A percentile compares a stretch with the other conserved stretches of the same genome.
Conservation (phyloP, 2,797 vertebrate genomes). For the Sebastiscus tertius region DNA sequence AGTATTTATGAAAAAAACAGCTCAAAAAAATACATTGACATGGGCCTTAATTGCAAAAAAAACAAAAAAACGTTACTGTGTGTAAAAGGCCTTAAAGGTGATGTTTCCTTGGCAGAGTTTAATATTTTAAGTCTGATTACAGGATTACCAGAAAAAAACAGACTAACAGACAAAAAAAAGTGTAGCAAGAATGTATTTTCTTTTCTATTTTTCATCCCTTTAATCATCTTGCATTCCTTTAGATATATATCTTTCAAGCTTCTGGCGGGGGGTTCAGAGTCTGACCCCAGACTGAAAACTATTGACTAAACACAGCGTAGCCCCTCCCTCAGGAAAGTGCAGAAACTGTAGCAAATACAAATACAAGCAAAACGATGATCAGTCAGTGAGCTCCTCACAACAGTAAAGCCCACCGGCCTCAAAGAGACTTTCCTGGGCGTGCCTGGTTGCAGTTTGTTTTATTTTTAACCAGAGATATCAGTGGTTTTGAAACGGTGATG, state of each 20-base stretch:
- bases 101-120: neutral
- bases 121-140: neutral
- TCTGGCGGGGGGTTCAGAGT: neutral
- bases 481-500: neutral
- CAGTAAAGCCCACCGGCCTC: neutral
- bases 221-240: neutral
- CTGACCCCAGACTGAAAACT: neutral
- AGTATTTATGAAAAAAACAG: too few relatives aligned
- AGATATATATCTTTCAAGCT: neutral
- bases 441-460: neutral
- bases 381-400: neutral
- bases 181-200: neutral
- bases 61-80: too few relatives aligned
- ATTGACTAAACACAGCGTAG: neutral
- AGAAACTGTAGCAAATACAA: neutral
- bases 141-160: neutral
- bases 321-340: neutral
- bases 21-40: too few relatives aligned
- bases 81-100: neutral
- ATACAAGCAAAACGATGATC: neutral
- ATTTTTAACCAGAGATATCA: neutral
- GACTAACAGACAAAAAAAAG: neutral
- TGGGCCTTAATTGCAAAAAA: too few relatives aligned
- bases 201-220: neutral
- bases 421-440: neutral